phyloP scores from a whole-genome alignment of 2,113 vertebrate genomes.

The Thalassoma bifasciatum region DNA sequence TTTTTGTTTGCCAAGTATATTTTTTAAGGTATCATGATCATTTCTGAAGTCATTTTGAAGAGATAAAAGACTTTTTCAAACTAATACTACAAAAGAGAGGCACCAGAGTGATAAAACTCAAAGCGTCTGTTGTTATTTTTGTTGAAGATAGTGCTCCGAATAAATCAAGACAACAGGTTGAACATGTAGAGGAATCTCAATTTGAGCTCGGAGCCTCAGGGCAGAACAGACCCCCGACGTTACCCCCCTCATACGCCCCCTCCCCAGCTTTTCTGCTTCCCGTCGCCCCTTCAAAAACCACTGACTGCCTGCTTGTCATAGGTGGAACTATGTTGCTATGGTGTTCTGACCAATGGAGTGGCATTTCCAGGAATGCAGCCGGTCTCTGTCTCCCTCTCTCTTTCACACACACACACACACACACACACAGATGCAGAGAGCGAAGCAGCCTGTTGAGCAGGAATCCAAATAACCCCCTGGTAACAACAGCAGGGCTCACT shows the following conservation, averaged over 20 bases:
- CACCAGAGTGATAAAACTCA: neutral
- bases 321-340: constrained; percentile 82
- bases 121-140: neutral
- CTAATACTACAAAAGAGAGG: neutral
- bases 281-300: constrained; percentile 71
- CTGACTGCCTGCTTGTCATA: constrained; percentile 76
- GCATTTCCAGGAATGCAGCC: constrained; percentile 62
- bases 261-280: constrained; percentile 68
- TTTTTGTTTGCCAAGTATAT: neutral
- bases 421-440: neutral
- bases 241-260: neutral
- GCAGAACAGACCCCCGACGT: constrained; percentile 47
- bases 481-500: constrained; percentile 48
- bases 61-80: neutral
- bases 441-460: constrained; percentile 61
- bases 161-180: constrained; percentile 54
- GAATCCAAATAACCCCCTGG: constrained; percentile 56
- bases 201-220: constrained; percentile 64
- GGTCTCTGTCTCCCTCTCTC: constrained; percentile 44
- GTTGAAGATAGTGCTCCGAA: neutral
- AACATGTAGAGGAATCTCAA: constrained; percentile 59
- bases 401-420: constrained; percentile 10
- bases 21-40: neutral
- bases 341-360: constrained; percentile 78
- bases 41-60: neutral